These are phyloP conservation scores for Seriola dumerili DNA, from an alignment of 2,113 vertebrate species.

Conservation along the genomic window DNA sequence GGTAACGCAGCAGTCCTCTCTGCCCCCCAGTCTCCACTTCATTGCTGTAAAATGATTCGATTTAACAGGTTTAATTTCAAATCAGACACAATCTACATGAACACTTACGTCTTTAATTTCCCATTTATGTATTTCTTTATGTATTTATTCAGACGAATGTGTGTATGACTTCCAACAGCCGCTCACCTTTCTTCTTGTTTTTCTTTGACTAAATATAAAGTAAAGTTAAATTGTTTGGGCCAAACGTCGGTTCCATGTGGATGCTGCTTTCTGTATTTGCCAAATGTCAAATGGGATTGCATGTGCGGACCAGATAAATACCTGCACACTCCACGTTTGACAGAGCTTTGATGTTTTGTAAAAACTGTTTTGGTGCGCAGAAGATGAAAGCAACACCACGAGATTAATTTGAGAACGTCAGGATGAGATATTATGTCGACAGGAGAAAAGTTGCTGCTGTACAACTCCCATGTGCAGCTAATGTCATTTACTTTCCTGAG, in stretches of 20 bases:
- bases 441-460: background rate
- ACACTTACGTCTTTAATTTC: background rate
- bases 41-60: background rate
- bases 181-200: too few relatives aligned
- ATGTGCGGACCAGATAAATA: constrained; percentile 11
- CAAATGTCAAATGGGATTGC: constrained; percentile 7
- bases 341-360: constrained; percentile 13
- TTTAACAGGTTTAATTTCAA: background rate
- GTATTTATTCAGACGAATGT: background rate
- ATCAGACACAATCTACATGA: background rate
- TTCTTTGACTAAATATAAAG: background rate
- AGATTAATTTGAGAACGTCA: constrained; percentile 22
- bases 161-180: background rate
- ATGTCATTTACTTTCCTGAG: constrained; percentile 27
- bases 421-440: constrained; percentile 14
- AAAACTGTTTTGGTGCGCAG: background rate
- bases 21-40: constrained; percentile 10
- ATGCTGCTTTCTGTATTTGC: background rate
- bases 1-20: constrained; percentile 6
- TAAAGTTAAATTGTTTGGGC: background rate
- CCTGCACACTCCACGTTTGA: background rate
- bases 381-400: constrained; percentile 9
- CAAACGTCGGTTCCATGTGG: background rate
- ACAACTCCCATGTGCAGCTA: background rate
- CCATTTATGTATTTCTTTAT: background rate